Conservation (phyloP, 2,797 vertebrate genomes). For the Epinephelus coioides region DNA sequence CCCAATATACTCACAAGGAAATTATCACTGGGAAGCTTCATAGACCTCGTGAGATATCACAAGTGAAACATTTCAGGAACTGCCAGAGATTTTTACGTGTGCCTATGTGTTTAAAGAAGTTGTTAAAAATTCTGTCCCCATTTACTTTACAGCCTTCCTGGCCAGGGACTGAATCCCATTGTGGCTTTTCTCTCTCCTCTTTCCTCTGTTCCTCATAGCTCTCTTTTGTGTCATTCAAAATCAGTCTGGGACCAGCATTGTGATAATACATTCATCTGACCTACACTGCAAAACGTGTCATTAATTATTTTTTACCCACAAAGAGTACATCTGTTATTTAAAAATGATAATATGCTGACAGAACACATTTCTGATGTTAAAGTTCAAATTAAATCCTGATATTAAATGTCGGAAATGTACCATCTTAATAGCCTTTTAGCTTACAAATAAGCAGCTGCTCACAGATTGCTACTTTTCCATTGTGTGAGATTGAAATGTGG, state of each 20-base stretch:
- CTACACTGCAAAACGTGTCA: not conserved
- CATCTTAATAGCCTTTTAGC: not conserved
- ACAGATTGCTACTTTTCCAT: not conserved
- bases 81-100: not conserved
- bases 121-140: not conserved
- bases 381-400: not conserved
- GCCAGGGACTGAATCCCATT: conserved; percentile 4
- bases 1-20: not conserved
- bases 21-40: not conserved
- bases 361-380: not conserved
- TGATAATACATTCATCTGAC: not conserved
- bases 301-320: not conserved
- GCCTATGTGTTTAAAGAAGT: not conserved
- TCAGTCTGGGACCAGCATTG: not conserved
- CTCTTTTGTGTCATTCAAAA: conserved; percentile 22
- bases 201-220: not conserved
- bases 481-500: not conserved
- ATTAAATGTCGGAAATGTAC: not conserved
- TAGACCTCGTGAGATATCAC: not conserved
- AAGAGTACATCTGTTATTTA: not conserved
- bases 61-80: conserved; percentile 6
- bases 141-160: not conserved
- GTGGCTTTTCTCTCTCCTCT: not conserved
- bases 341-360: not conserved
- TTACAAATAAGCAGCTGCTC: not conserved